Conservation (phyloP, 2,797 vertebrate species). For the Synaphobranchus kaupii region DNA sequence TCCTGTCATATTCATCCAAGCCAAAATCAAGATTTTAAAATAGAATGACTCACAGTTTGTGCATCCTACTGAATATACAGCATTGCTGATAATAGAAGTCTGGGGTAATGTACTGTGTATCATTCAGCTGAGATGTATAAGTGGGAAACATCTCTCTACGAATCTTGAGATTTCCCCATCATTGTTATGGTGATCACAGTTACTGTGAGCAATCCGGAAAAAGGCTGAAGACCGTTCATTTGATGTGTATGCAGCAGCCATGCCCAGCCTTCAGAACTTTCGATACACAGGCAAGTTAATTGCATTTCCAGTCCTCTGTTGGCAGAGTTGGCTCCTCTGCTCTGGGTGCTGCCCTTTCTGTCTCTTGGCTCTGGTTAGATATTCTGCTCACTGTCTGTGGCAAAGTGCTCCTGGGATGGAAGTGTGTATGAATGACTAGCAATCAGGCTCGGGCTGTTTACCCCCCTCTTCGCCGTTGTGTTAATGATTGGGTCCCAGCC, state of each 20-base stretch:
- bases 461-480: constrained; percentile 3
- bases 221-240: not conserved
- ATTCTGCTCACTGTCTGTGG: constrained; percentile 13
- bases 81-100: not conserved
- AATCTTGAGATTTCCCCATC: not conserved
- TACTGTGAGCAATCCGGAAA: not conserved
- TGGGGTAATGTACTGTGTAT: not conserved
- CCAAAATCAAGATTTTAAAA: not conserved
- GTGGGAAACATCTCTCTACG: not conserved
- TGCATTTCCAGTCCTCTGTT: not conserved
- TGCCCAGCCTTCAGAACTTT: not conserved
- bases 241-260: not conserved
- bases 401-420: constrained; percentile 1
- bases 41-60: not conserved
- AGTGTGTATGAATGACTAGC: constrained; percentile 15
- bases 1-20: not conserved
- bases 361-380: constrained; percentile 6
- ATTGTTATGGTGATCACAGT: not conserved
- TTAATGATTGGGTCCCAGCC: constrained; percentile 28
- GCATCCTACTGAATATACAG: not conserved
- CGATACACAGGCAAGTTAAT: constrained; percentile 6
- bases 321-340: not conserved
- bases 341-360: not conserved
- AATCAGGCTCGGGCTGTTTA: constrained; percentile 1
- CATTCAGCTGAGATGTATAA: not conserved